A percentile compares a stretch with the other conserved stretches of the same genome.
Conservation (phyloP, 2,888 invertebrate species). For the Parnassius orleans region DNA sequence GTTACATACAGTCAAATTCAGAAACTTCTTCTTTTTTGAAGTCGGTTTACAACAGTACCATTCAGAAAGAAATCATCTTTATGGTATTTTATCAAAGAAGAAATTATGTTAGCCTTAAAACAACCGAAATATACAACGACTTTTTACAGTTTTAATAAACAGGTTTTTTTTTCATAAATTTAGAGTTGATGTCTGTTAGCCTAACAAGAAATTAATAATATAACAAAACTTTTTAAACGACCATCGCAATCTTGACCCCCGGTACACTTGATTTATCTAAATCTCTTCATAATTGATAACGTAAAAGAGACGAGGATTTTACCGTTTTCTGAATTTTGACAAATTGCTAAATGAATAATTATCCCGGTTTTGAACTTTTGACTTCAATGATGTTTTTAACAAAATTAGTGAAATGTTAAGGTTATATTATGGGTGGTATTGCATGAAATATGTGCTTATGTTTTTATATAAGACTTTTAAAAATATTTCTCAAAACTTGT, state of each 20-base stretch:
- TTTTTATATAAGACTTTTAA: too few relatives aligned
- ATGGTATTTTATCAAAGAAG: too few relatives aligned
- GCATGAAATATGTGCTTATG: too few relatives aligned
- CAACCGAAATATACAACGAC: not conserved
- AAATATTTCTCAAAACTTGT: too few relatives aligned
- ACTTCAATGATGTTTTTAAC: conserved; percentile 6
- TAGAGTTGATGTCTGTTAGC: too few relatives aligned
- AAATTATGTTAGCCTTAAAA: too few relatives aligned
- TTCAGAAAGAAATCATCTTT: too few relatives aligned
- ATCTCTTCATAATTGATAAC: conserved; percentile 2
- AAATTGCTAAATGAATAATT: conserved; percentile 2
- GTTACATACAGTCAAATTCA: too few relatives aligned
- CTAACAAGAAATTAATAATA: too few relatives aligned
- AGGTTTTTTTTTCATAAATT: too few relatives aligned
- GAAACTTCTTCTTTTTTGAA: too few relatives aligned
- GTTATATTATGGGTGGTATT: not conserved
- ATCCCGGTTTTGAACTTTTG: conserved; percentile 10
- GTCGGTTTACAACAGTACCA: too few relatives aligned
- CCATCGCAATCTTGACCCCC: not conserved
- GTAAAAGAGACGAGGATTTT: conserved; percentile 4
- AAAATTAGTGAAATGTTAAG: not conserved
- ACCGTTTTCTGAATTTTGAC: not conserved
- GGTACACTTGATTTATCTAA: conserved; percentile 9
- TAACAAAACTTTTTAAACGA: not conserved
- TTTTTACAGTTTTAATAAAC: not conserved